These are phyloP conservation scores for Plutella xylostella DNA, from an alignment of 2,888 invertebrate genomes.

Conservation along the genomic window DNA sequence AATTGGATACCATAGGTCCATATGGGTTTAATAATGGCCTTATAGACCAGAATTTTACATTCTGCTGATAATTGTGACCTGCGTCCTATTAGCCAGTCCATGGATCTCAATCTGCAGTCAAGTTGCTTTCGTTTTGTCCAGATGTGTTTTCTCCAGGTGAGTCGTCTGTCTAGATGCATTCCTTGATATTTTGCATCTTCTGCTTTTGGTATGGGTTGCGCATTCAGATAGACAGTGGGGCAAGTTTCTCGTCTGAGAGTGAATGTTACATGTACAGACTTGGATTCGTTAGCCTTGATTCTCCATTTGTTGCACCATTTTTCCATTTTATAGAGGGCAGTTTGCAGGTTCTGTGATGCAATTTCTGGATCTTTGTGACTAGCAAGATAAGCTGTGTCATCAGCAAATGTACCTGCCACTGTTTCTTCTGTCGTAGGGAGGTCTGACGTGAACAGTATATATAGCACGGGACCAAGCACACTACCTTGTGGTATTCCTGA, in stretches of 20 bases:
- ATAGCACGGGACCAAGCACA: not conserved
- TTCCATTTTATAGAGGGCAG: conserved; percentile 1
- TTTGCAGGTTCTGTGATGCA: not conserved
- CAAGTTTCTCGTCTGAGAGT: conserved; percentile 13
- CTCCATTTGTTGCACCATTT: conserved; percentile 6
- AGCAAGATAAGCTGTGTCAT: not conserved
- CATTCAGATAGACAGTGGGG: conserved; percentile 15
- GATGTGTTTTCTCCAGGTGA: conserved; percentile 19
- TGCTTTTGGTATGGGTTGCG: conserved; percentile 11
- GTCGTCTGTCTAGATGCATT: conserved; percentile 16
- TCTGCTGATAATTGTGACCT: not conserved
- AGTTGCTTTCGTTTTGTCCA: conserved; percentile 14
- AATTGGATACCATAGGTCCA: too few relatives aligned
- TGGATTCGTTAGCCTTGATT: conserved; percentile 1
- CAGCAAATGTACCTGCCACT: not conserved
- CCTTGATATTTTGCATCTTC: conserved; percentile 18
- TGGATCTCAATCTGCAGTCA: conserved; percentile 1
- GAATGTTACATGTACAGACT: conserved; percentile 9
- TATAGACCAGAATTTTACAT: too few relatives aligned
- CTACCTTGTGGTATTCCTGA: conserved; percentile 5
- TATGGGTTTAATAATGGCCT: too few relatives aligned
- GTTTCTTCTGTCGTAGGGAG: not conserved
- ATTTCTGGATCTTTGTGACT: not conserved
- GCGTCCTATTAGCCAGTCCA: not conserved
- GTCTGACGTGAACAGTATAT: not conserved